Percentiles rank a stretch among this genome's conserved stretches.
phyloP scores from a whole-genome alignment of 2,888 invertebrate species.

The Trilocha varians region DNA sequence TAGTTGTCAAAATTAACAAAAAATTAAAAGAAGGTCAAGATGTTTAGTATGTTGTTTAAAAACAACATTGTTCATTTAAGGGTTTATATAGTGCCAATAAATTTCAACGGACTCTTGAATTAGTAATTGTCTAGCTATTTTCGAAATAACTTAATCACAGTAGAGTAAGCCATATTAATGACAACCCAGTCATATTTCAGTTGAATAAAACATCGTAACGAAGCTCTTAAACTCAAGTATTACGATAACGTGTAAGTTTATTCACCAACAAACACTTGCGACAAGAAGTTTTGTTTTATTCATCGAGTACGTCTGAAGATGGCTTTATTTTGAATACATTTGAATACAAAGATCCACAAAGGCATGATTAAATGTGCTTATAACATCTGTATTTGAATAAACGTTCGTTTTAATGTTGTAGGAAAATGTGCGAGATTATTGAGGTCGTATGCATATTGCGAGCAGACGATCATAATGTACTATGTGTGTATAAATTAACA shows the following conservation, averaged over 20 bases:
- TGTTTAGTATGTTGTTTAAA: no score
- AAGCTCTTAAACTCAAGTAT: not conserved
- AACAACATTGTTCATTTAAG: no score
- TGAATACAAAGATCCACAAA: slow-evolving; percentile 19
- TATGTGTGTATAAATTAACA: not conserved
- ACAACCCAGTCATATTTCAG: not conserved
- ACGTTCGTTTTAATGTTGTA: not conserved
- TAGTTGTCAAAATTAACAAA: no score
- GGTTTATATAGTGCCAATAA: no score
- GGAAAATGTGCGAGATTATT: not conserved
- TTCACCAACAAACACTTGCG: not conserved
- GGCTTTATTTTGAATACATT: slow-evolving; percentile 23
- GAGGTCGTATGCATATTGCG: not conserved
- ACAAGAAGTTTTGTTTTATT: slow-evolving; percentile 19
- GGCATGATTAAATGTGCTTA: slow-evolving; percentile 3
- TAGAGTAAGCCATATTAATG: no score
- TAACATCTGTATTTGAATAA: slow-evolving; percentile 5
- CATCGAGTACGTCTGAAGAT: slow-evolving; percentile 18
- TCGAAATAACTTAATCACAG: no score
- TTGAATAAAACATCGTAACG: no score
- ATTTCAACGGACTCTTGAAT: no score
- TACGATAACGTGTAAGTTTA: not conserved
- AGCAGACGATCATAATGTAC: not conserved
- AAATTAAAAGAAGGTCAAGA: no score
- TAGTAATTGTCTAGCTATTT: no score